A percentile compares a stretch with the other conserved stretches of the same genome.
phyloP scores from a whole-genome alignment of 2,113 vertebrate species.

The Grammomys surdaster region DNA sequence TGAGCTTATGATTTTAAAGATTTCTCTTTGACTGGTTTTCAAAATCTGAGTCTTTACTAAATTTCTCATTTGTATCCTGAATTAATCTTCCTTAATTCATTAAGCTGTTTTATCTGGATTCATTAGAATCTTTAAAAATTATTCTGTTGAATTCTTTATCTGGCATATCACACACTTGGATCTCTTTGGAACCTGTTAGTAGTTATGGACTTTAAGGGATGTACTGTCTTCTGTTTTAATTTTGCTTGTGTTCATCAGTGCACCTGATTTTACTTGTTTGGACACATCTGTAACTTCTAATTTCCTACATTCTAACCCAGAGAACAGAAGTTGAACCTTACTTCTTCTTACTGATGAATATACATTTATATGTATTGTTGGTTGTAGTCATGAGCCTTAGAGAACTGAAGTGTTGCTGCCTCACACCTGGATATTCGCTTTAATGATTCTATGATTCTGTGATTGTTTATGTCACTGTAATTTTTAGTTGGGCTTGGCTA shows the following conservation, averaged over 20 bases:
- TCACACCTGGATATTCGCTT: background rate
- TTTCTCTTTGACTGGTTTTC: background rate
- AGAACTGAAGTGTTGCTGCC: background rate
- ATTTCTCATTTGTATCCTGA: background rate
- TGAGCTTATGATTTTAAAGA: background rate
- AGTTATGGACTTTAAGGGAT: background rate
- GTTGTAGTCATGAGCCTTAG: background rate
- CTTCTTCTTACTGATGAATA: constrained; percentile 2
- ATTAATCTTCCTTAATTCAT: constrained; percentile 4
- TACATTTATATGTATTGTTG: background rate
- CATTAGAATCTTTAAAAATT: background rate
- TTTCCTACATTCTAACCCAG: background rate
- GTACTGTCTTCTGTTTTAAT: background rate
- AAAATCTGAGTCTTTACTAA: background rate
- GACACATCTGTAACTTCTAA: background rate
- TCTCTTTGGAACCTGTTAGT: background rate
- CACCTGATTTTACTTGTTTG: background rate
- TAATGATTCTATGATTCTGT: background rate
- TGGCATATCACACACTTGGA: background rate
- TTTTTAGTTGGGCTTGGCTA: background rate
- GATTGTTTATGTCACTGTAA: background rate
- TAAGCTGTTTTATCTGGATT: background rate
- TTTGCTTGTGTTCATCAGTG: background rate
- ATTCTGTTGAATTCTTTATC: background rate
- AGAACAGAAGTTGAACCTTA: background rate